phyloP scores from a whole-genome alignment of 2,888 invertebrate genomes.

The Drosophila aldrichi region DNA sequence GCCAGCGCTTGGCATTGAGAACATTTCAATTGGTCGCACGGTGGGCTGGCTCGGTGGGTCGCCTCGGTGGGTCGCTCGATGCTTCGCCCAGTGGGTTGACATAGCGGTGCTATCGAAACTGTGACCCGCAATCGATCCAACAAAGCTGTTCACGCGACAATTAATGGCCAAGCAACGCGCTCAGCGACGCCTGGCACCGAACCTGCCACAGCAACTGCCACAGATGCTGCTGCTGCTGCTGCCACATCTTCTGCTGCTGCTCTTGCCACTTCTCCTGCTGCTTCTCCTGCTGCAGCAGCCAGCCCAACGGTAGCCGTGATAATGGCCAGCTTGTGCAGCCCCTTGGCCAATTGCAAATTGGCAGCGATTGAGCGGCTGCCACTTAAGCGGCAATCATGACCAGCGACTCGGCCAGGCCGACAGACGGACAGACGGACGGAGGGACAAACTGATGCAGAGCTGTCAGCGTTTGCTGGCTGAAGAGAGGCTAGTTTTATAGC shows the following conservation, averaged over 20 bases:
- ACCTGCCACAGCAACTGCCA: slow-evolving; percentile 22
- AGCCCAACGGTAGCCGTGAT: slow-evolving; percentile 73
- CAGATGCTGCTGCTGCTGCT: not conserved
- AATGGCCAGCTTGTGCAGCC: slow-evolving; percentile 62
- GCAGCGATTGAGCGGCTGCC: slow-evolving; percentile 57
- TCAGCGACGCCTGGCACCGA: slow-evolving; percentile 58
- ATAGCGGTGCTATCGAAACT: slow-evolving; percentile 65
- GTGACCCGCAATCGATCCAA: slow-evolving; percentile 80
- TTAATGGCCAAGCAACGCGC: slow-evolving; percentile 69
- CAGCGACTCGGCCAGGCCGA: slow-evolving; percentile 7
- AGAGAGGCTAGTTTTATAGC: not conserved
- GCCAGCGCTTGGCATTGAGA: slow-evolving; percentile 74
- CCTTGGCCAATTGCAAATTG: slow-evolving; percentile 60
- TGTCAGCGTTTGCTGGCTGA: not conserved
- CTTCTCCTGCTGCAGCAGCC: not conserved
- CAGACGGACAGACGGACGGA: not conserved
- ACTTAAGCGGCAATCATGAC: slow-evolving; percentile 60
- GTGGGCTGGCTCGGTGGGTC: slow-evolving; percentile 19
- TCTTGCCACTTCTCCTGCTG: not conserved
- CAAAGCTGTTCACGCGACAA: slow-evolving; percentile 79
- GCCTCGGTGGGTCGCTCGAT: slow-evolving; percentile 18
- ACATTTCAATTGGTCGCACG: slow-evolving; percentile 40
- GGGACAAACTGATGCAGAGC: not conserved
- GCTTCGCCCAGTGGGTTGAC: slow-evolving; percentile 40
- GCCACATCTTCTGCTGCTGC: not conserved